Percentiles rank a stretch among this genome's conserved stretches.
Evolutionary conservation across 2,797 vertebrate species (phyloP).

Genomic region (Notamacropus eugenii): DNA sequence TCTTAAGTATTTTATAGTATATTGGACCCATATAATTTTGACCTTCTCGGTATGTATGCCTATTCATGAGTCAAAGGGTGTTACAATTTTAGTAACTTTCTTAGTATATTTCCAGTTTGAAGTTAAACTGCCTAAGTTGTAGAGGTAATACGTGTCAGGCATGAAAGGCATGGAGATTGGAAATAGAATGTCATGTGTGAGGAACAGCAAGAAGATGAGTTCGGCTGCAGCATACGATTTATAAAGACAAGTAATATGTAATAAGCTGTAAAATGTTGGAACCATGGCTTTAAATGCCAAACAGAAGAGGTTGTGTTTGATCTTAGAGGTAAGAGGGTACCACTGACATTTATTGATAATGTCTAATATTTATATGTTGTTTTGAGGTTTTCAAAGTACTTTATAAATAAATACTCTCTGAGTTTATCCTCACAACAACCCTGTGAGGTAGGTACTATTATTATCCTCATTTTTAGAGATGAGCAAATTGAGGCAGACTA

Average conservation of each 20-base stretch:
- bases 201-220: neutral
- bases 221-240: neutral
- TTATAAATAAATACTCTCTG: neutral
- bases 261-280: neutral
- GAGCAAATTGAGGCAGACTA: neutral
- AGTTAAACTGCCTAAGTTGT: neutral
- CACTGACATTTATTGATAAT: neutral
- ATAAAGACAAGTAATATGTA: no score
- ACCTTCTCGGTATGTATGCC: neutral
- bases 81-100: neutral
- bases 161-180: neutral
- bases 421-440: neutral
- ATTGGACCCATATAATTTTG: neutral
- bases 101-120: neutral
- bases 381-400: neutral
- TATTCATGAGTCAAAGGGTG: neutral
- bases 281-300: neutral
- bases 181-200: neutral
- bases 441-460: neutral
- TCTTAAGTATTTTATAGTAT: neutral
- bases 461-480: neutral
- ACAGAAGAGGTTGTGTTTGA: neutral
- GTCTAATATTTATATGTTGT: no score
- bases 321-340: neutral
- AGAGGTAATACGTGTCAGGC: neutral